Percentiles rank a stretch among this genome's conserved stretches.
phyloP scores from a whole-genome alignment of 1,140 invertebrate genomes.

The Anastrepha ludens region DNA sequence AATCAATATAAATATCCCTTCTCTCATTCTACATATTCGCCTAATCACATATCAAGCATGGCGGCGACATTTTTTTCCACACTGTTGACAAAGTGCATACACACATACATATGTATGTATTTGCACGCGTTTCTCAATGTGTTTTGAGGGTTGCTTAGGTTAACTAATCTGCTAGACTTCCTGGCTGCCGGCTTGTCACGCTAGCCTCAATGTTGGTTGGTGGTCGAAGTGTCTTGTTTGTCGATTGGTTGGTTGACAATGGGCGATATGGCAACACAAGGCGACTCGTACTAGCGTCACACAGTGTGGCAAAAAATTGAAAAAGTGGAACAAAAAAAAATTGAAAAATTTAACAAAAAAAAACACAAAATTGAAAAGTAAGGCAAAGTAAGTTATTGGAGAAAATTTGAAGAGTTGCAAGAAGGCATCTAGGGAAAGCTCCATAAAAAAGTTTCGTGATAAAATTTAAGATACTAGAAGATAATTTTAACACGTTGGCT shows the following conservation, averaged over 20 bases:
- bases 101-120: neutral
- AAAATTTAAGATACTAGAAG: no score
- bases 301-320: neutral
- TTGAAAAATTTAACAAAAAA: no score
- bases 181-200: neutral
- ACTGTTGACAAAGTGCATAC: neutral
- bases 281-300: neutral
- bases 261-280: slow-evolving; percentile 16
- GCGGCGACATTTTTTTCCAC: slow-evolving; percentile 38
- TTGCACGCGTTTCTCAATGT: neutral
- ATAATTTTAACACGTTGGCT: no score
- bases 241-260: slow-evolving; percentile 51
- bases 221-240: slow-evolving; percentile 51
- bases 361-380: no score
- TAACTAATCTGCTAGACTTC: slow-evolving; percentile 25
- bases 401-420: no score
- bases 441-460: no score
- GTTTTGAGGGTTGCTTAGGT: slow-evolving; percentile 47
- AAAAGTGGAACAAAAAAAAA: no score
- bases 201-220: neutral
- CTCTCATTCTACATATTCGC: neutral
- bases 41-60: slow-evolving; percentile 39
- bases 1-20: neutral
- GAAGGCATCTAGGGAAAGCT: no score
- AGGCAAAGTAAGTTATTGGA: no score